Evolutionary conservation across 1,140 invertebrate species (phyloP).

Genomic region (Melanaphis sacchari): DNA sequence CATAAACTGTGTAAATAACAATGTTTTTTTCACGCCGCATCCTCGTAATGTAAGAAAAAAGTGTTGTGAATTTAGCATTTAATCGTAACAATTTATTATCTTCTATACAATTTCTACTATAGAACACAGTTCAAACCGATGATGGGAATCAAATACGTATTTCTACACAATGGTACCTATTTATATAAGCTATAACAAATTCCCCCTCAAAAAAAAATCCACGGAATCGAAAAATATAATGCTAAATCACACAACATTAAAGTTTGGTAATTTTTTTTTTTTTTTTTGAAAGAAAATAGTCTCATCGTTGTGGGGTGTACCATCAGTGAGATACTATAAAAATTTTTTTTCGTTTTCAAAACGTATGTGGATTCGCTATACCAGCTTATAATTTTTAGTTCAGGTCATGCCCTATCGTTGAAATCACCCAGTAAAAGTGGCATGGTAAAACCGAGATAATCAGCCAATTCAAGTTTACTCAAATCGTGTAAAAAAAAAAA

Average conservation of each 20-base stretch:
- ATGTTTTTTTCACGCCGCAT: neutral
- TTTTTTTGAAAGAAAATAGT: neutral
- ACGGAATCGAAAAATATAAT: neutral
- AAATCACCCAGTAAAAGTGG: neutral
- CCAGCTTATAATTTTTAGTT: neutral
- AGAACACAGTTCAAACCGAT: constrained; percentile 13
- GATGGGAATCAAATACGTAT: constrained; percentile 18
- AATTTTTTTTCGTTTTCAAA: neutral
- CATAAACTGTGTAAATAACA: constrained; percentile 17
- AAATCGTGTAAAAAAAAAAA: neutral
- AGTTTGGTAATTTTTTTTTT: neutral
- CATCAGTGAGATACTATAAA: neutral
- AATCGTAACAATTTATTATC: constrained; percentile 12
- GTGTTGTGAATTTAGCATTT: neutral
- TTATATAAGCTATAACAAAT: neutral
- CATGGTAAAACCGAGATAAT: neutral
- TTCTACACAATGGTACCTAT: neutral
- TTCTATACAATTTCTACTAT: neutral
- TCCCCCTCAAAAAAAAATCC: neutral
- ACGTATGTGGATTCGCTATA: neutral
- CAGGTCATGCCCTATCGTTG: constrained; percentile 25
- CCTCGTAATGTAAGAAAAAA: constrained; percentile 12
- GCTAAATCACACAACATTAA: neutral
- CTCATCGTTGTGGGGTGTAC: neutral
- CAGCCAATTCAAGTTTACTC: neutral